Percentiles rank a stretch among this genome's conserved stretches.
Conservation (phyloP, 2,888 invertebrate genomes). For the Dysmachus trigonus region DNA sequence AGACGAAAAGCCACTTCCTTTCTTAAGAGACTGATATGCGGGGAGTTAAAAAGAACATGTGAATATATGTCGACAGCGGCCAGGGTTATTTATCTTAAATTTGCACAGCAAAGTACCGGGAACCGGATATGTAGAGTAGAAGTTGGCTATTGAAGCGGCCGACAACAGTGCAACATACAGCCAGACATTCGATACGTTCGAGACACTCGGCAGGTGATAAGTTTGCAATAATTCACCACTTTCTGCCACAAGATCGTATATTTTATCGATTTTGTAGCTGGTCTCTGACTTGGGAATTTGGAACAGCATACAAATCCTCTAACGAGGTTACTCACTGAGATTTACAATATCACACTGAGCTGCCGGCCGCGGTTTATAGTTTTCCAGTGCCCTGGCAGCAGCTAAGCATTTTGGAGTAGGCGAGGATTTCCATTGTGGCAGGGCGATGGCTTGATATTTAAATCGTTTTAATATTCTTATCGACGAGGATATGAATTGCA, state of each 20-base stretch:
- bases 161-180: background rate
- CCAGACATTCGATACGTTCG: background rate
- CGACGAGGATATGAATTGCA: conserved; percentile 5
- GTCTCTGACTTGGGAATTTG: conserved; percentile 26
- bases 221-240: conserved; percentile 22
- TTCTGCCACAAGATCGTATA: conserved; percentile 1
- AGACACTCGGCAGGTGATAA: conserved; percentile 27
- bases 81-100: conserved; percentile 9
- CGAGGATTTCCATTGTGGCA: background rate
- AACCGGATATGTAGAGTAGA: conserved; percentile 26
- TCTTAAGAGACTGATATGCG: background rate
- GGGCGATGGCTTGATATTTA: conserved; percentile 21
- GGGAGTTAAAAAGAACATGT: background rate
- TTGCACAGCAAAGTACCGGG: conserved; percentile 6
- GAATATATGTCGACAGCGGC: background rate
- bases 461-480: conserved; percentile 2
- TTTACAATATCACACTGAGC: background rate
- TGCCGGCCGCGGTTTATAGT: background rate
- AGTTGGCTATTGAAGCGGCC: background rate
- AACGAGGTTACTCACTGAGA: background rate
- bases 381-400: background rate
- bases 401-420: background rate
- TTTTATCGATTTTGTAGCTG: background rate
- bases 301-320: conserved; percentile 1
- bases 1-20: background rate